Percentiles rank a stretch among this genome's conserved stretches.
Evolutionary conservation across 2,888 invertebrate species (phyloP).

Genomic region (Lapara coniferarum): DNA sequence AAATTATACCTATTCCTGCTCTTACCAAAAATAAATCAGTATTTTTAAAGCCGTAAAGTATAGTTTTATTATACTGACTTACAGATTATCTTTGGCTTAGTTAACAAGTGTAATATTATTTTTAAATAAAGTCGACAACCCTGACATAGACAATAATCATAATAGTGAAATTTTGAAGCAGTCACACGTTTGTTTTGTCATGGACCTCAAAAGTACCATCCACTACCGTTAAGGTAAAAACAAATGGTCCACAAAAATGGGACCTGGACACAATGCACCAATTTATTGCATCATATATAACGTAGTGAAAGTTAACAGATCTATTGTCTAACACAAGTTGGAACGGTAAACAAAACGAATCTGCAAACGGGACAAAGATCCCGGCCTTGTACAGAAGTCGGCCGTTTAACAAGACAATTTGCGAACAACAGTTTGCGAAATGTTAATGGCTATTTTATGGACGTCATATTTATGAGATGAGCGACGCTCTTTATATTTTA

Average conservation of each 20-base stretch:
- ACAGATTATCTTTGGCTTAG: too few species aligned
- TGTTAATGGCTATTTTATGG: constrained; percentile 57
- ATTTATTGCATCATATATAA: constrained; percentile 79
- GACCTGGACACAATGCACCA: constrained; percentile 51
- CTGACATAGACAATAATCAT: constrained; percentile 51
- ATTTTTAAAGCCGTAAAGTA: too few species aligned
- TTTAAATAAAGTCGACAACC: background rate
- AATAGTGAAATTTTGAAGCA: constrained; percentile 62
- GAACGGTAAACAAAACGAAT: constrained; percentile 72
- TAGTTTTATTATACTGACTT: too few species aligned
- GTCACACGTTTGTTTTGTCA: constrained; percentile 68
- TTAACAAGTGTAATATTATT: background rate
- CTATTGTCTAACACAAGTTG: constrained; percentile 60
- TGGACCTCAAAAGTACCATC: constrained; percentile 64
- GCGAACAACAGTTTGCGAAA: constrained; percentile 61
- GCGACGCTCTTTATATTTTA: constrained; percentile 23
- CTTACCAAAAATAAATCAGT: too few species aligned
- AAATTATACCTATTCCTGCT: too few species aligned
- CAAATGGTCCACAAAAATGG: constrained; percentile 63
- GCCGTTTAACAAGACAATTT: constrained; percentile 64
- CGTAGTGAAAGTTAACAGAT: constrained; percentile 75
- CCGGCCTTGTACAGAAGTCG: constrained; percentile 69
- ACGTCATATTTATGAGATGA: constrained; percentile 45
- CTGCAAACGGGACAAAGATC: constrained; percentile 54
- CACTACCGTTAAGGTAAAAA: constrained; percentile 78